Base-by-base conservation (phyloP, 1,140 invertebrate genomes). In the Macrocentrus cingulum region DNA sequence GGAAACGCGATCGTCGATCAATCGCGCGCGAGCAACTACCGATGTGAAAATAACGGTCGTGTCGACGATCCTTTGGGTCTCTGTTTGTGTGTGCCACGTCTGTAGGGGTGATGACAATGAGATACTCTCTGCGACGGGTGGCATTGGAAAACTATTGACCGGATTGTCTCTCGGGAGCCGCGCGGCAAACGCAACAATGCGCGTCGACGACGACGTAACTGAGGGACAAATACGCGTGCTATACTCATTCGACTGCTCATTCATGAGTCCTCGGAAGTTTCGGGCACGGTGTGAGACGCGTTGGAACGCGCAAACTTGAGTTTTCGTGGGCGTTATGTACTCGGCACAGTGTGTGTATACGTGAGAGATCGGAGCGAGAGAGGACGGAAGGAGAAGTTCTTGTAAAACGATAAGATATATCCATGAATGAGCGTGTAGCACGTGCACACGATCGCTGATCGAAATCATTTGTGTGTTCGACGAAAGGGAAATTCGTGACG, bases 61-160 rank as follows among this genome's bases (percentile, higher is more conserved):
- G n/a, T n/a, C n/a, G n/a, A n/a, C n/a, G n/a, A n/a, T n/a, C n/a
- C n/a, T n/a, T n/a, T n/a, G n/a, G n/a, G n/a, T n/a, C n/a, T n/a
- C n/a, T n/a, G n/a, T n/a, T n/a, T n/a, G n/a, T n/a, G n/a, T n/a
- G n/a, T n/a, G n/a, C n/a, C n/a, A n/a, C n/a, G n/a, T n/a, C n/a
- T n/a, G n/a, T n/a, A n/a, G n/a, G n/a, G n/a, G 36, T 13, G 36
- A 39, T 4, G 36, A 39, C 2, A 39, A 15, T n/a, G 36, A 39
- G 15, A 44, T 16, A 44, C 13, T 15, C 11, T 1, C 18, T 15
- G 32, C 61, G 66, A 63, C n/a, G n/a, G n/a, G n/a, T n/a, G n/a
- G n/a, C 64, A 73, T 69, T 59, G 69, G 62, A 61, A 71, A 71
- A 73, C 68, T 71, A 73, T 73, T 73, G 71, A 70, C 71, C 69